Base-by-base conservation (phyloP, 2,797 vertebrate genomes). In the Periophthalmus magnuspinnatus region DNA sequence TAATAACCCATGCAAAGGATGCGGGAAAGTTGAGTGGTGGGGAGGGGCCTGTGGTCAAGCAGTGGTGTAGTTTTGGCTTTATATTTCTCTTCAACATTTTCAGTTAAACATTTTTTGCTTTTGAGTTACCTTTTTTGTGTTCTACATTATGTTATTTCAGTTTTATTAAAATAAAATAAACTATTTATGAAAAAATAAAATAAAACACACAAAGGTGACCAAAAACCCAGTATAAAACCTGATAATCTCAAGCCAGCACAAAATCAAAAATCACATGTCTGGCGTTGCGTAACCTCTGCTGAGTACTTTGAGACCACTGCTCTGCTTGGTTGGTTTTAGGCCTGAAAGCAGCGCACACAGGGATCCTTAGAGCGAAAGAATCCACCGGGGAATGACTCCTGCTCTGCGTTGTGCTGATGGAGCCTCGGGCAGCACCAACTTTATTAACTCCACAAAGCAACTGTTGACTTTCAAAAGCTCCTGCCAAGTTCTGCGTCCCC, bases 271-370 rank as follows among this genome's bases (percentile, higher is more conserved):
- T 72, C 71, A 73, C 70, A 77, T 75, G 70, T 36, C 68, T 75
- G n/a, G 45, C 65, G 77, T 83, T 70, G 54, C 62, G 65, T 76
- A 76, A 82, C 63, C 50, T 75, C 19, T 57, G 57, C 71, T 75
- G 69, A 64, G 70, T 67, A 10, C 48, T 81, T 72, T 80, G 63
- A 74, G 64, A 76, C 71, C 54, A 47, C 67, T 67, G 68, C 33
- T 70, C 76, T 74, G 71, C 76, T 78, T 75, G 66, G 73, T 74
- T 80, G 76, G 47, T 76, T 77, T 83, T 68, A 77, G 75, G 56
- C 76, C 58, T 72, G 59, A 72, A 68, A 75, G 75, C 9, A 1
- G 60, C 74, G 78, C 55, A 45, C 52, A 45, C 22, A 64, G 45
- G 60, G 33, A 66, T 65, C 36, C 36, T 34, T 32, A 61, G 68